A percentile compares a stretch with the other conserved stretches of the same genome.
These are phyloP conservation scores for Salpingus planirostris DNA, from an alignment of 2,888 invertebrate species.

Conservation along the genomic window DNA sequence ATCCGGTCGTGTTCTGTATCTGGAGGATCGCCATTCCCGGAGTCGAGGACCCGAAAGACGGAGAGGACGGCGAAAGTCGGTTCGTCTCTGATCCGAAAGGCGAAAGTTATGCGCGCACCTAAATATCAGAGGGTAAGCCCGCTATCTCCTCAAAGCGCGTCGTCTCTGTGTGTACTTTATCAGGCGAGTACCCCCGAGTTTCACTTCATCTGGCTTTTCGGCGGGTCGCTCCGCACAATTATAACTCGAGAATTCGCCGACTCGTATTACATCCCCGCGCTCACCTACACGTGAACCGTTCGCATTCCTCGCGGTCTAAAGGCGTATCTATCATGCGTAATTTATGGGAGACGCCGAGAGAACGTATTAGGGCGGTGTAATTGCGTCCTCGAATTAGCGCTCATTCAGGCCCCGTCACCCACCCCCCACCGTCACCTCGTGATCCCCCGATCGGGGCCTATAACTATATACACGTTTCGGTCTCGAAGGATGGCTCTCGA, in stretches of 20 bases:
- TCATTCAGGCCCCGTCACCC: no score
- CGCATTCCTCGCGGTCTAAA: conserved; percentile 11
- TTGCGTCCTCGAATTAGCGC: no score
- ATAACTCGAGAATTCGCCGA: conserved; percentile 10
- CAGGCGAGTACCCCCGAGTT: conserved; percentile 10
- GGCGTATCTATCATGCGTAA: conserved; percentile 11
- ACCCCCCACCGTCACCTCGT: no score
- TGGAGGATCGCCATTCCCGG: no score
- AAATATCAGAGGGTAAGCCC: conserved; percentile 22
- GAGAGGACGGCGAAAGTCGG: conserved; percentile 7
- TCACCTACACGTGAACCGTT: conserved; percentile 3
- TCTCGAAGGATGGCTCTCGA: no score
- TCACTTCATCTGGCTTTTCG: conserved; percentile 16
- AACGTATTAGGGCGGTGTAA: no score
- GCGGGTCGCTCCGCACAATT: conserved; percentile 13
- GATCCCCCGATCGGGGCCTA: no score
- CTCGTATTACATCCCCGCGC: conserved; percentile 4
- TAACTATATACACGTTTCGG: no score
- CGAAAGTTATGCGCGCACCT: conserved; percentile 15
- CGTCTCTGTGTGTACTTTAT: conserved; percentile 19
- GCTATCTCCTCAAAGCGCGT: conserved; percentile 20
- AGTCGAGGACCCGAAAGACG: no score
- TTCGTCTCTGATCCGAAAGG: conserved; percentile 10
- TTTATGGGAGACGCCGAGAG: conserved; percentile 8
- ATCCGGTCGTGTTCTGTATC: no score